phyloP scores from a whole-genome alignment of 2,797 vertebrate genomes.

The Antrozous pallidus region DNA sequence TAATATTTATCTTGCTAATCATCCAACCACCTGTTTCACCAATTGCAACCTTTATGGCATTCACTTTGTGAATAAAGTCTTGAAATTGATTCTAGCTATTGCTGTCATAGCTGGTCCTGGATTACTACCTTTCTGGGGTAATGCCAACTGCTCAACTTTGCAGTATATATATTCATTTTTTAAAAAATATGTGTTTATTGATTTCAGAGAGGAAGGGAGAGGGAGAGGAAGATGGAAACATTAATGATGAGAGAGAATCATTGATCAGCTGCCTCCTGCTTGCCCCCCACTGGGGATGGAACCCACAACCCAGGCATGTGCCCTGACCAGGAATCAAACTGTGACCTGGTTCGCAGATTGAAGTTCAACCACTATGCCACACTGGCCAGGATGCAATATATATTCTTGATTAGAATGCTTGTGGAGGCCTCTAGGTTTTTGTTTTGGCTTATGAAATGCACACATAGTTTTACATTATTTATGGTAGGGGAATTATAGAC shows the following conservation, averaged over 20 bases:
- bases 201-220: neutral
- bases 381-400: neutral
- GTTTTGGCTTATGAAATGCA: neutral
- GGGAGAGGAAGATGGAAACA: neutral
- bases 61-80: neutral
- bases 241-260: neutral
- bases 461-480: neutral
- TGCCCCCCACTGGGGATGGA: neutral
- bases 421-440: neutral
- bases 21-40: neutral
- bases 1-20: neutral
- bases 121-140: neutral
- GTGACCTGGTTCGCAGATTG: neutral
- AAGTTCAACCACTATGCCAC: neutral
- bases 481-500: neutral
- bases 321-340: neutral
- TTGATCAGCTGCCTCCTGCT: neutral
- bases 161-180: neutral
- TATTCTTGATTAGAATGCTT: neutral
- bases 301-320: neutral
- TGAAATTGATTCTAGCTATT: neutral
- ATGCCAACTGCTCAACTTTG: neutral
- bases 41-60: neutral
- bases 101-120: neutral
- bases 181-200: neutral